Percentiles rank a stretch among this genome's conserved stretches.
phyloP scores from a whole-genome alignment of 2,797 vertebrate genomes.

The Aeoliscus strigatus region DNA sequence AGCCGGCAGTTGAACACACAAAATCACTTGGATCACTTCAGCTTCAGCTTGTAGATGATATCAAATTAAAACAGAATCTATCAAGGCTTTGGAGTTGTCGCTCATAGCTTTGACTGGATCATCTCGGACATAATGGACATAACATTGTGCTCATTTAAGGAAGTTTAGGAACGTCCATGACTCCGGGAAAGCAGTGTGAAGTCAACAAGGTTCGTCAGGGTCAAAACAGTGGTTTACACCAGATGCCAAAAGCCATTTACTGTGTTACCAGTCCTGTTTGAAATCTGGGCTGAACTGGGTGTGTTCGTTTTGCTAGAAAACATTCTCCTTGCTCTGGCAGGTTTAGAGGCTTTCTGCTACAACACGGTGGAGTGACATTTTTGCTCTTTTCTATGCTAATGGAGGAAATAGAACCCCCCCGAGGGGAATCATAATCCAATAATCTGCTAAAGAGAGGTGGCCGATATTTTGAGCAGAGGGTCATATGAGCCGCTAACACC shows the following conservation, averaged over 20 bases:
- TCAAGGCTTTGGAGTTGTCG: too few species aligned
- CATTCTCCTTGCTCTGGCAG: constrained; percentile 31
- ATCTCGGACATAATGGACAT: too few species aligned
- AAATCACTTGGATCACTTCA: too few species aligned
- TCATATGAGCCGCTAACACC: constrained; percentile 43
- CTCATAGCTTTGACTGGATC: too few species aligned
- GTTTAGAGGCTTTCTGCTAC: constrained; percentile 30
- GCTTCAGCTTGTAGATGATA: too few species aligned
- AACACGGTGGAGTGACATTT: constrained; percentile 31
- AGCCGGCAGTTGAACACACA: too few species aligned
- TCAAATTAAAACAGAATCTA: too few species aligned
- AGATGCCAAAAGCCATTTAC: not conserved
- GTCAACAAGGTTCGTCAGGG: too few species aligned
- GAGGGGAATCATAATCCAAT: constrained; percentile 46
- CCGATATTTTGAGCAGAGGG: constrained; percentile 40
- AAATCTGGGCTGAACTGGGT: not conserved
- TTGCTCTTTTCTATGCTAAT: constrained; percentile 63
- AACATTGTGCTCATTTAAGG: too few species aligned
- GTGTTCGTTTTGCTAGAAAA: constrained; percentile 18
- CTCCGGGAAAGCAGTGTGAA: too few species aligned
- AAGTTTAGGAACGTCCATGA: too few species aligned
- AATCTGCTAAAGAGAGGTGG: constrained; percentile 35
- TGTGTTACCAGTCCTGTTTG: constrained; percentile 4
- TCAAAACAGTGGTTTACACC: not conserved
- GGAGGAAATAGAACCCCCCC: constrained; percentile 43